A percentile compares a stretch with the other conserved stretches of the same genome.
Conservation (phyloP, 2,797 vertebrate species). For the Lutjanus argentimaculatus region DNA sequence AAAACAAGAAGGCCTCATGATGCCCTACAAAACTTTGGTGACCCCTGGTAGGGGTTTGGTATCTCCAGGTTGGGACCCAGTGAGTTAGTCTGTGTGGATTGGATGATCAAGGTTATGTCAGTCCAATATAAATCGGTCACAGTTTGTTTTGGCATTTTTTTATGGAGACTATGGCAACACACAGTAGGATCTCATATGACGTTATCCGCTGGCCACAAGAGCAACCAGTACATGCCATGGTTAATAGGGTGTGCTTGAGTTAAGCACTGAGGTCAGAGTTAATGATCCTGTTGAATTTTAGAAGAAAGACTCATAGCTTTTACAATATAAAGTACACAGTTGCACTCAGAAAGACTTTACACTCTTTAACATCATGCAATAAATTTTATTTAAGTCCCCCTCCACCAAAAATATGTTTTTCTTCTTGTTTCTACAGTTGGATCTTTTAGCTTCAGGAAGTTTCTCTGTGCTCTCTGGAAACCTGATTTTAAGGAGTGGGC, state of each 20-base stretch:
- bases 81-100: conserved; percentile 6
- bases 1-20: no score
- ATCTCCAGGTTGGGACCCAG: no score
- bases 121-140: background rate
- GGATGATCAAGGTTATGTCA: background rate
- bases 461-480: no score
- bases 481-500: no score
- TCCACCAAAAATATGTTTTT: no score
- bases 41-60: no score
- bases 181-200: conserved; percentile 8
- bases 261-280: conserved; percentile 35
- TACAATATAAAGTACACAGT: background rate
- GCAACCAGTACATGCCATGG: conserved; percentile 19
- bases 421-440: no score
- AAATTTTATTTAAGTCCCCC: no score
- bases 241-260: conserved; percentile 24
- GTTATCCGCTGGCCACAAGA: conserved; percentile 18
- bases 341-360: background rate
- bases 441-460: no score
- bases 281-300: conserved; percentile 30
- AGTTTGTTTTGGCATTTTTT: conserved; percentile 33
- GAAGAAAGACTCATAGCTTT: conserved; percentile 2
- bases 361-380: conserved; percentile 3
- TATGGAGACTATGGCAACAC: conserved; percentile 8
- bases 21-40: no score